Percentiles rank a stretch among this genome's conserved stretches.
Conservation (phyloP, 2,113 vertebrate genomes). For the Andinoacara biseriatus region DNA sequence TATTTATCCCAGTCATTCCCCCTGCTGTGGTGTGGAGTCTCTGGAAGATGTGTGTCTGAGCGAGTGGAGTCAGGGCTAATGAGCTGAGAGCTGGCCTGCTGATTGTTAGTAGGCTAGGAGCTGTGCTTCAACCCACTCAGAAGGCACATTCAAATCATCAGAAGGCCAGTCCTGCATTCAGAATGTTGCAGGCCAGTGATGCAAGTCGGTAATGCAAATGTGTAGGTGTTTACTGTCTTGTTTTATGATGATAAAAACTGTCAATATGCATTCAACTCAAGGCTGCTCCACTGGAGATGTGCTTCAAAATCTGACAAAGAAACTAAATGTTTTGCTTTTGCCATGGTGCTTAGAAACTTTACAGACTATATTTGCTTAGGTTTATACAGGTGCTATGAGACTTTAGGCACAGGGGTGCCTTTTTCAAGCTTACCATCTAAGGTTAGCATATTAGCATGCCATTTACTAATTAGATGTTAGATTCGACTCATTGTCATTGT, state of each 20-base stretch:
- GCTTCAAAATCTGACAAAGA: not conserved
- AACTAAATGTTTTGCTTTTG: not conserved
- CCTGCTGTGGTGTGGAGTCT: constrained; percentile 66
- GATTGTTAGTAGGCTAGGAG: constrained; percentile 43
- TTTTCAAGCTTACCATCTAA: not conserved
- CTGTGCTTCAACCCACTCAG: constrained; percentile 3
- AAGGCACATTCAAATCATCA: constrained; percentile 37
- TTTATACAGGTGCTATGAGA: not conserved
- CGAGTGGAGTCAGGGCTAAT: constrained; percentile 57
- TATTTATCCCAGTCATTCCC: constrained; percentile 70
- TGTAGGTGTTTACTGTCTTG: not conserved
- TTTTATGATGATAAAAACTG: constrained; percentile 12
- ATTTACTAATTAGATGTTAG: not conserved
- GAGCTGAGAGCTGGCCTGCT: constrained; percentile 62
- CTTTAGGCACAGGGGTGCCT: not conserved
- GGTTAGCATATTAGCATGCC: not conserved
- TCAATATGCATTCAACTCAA: not conserved
- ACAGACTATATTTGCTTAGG: too few relatives aligned
- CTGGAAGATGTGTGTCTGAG: constrained; percentile 58
- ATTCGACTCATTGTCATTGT: too few relatives aligned
- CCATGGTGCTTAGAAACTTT: not conserved
- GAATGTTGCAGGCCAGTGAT: not conserved
- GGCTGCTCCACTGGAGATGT: not conserved
- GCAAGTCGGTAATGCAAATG: constrained; percentile 9
- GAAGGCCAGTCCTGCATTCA: constrained; percentile 12